phyloP scores from a whole-genome alignment of 92 coral and sea anemone species.

The Palythoa grandiflora region DNA sequence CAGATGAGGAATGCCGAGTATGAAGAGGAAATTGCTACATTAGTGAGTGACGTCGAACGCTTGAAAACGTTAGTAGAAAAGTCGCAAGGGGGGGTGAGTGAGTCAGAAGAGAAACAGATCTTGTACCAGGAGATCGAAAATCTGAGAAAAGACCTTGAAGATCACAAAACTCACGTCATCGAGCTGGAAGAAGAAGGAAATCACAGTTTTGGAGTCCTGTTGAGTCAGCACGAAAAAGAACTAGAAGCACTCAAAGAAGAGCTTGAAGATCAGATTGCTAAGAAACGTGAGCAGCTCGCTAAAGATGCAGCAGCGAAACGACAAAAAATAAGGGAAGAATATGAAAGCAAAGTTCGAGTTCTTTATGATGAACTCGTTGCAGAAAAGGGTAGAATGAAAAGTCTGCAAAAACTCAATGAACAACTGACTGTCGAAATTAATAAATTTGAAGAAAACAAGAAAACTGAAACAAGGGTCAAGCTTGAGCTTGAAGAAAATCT shows the following conservation, averaged over 20 bases:
- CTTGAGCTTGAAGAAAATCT: conserved; percentile 71
- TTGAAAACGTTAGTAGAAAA: conserved; percentile 33
- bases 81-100: not conserved
- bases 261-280: conserved; percentile 89
- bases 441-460: conserved; percentile 67
- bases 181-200: conserved; percentile 86
- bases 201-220: conserved; percentile 84
- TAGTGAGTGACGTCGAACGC: conserved; percentile 71
- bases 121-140: conserved; percentile 67
- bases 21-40: conserved; percentile 77
- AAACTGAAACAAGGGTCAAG: conserved; percentile 62
- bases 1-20: conserved; percentile 62
- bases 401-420: conserved; percentile 68
- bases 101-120: conserved; percentile 49
- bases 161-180: conserved; percentile 60
- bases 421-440: conserved; percentile 69
- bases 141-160: conserved; percentile 62
- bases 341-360: conserved; percentile 82
- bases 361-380: conserved; percentile 87
- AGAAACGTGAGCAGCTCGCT: conserved; percentile 87
- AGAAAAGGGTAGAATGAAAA: conserved; percentile 75
- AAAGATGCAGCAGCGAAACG: conserved; percentile 85
- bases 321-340: conserved; percentile 85
- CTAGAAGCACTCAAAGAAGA: conserved; percentile 82
- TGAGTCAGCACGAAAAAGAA: conserved; percentile 91